Evolutionary conservation across 2,113 vertebrate species (phyloP), one percentile per base, ranked within the genome.

Genomic region (Megalops atlanticus): DNA sequence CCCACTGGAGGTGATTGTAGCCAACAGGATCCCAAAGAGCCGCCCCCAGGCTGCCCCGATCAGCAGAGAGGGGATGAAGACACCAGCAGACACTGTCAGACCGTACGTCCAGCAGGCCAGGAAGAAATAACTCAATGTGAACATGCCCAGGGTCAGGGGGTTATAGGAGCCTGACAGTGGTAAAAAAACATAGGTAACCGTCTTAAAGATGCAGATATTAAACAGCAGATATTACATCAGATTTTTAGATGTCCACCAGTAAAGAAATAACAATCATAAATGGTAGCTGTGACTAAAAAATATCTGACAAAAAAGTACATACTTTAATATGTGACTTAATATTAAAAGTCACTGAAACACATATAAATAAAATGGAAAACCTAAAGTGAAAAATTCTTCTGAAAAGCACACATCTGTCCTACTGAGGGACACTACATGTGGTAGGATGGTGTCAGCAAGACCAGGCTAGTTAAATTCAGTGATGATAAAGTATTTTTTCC

Each of bases 91-190:
- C 82, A 99, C 98, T 0, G 97, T 94, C 89, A 99, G 92, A 6
- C 98, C 98, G 0, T 99, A 99, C 0, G 98, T 99, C 98, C 98
- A 99, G 91, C 96, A 98, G 4, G 98, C 96, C 96, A 99, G 89
- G 89, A 99, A 93, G 92, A 99, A 99, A 86, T 99, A 99, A 33
- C 94, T 95, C 84, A 99, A 78, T 0, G 97, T 99, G 93, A 99
- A 99, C 76, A 96, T 80, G 54, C 98, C 96, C 69, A 99, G 91
- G 0, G 98, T 99, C 93, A 95, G 76, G 0, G 96, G 96, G 82
- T 99, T 98, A 88, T 97, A 99, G 74, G 95, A 94, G 40, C 98
- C 98, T 99, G 85, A 49, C 14, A 33, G 40, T 4, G 7, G 38
- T 5, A 24, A 15, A 36, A 24, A 11, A 33, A 15, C 68, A 70